Evolutionary conservation across 2,113 vertebrate species (phyloP).

Genomic region (Pseudopipra pipra): DNA sequence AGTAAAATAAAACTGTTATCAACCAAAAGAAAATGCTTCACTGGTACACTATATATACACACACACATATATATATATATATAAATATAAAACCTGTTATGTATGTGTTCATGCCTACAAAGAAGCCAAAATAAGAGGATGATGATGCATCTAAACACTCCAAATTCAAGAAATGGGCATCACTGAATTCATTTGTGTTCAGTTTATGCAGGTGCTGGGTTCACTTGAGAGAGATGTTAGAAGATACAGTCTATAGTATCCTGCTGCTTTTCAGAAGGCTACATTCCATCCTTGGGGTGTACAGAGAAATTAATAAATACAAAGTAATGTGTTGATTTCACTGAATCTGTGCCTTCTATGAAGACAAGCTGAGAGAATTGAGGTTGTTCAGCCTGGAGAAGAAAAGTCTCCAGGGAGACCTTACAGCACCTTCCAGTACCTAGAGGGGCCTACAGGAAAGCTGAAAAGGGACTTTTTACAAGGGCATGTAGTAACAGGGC

Average conservation of each 20-base stretch:
- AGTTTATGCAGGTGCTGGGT: neutral
- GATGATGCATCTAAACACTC: neutral
- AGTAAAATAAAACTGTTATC: neutral
- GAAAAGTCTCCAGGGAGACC: neutral
- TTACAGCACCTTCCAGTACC: no score
- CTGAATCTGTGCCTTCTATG: neutral
- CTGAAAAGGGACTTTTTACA: neutral
- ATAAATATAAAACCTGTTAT: neutral
- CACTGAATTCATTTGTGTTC: neutral
- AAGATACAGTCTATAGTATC: neutral
- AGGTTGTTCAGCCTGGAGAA: neutral
- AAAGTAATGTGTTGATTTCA: neutral
- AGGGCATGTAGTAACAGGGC: neutral
- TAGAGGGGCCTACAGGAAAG: neutral
- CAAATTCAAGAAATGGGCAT: neutral
- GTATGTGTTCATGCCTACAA: neutral
- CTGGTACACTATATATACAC: neutral
- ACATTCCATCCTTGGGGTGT: neutral
- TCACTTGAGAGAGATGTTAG: neutral
- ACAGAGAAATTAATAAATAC: neutral
- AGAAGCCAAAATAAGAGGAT: neutral
- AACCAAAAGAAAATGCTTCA: neutral
- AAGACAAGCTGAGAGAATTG: neutral
- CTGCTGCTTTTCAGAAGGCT: neutral
- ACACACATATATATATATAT: no score